Conservation (phyloP, 1,140 invertebrate species). For the Drosophila dunni region DNA sequence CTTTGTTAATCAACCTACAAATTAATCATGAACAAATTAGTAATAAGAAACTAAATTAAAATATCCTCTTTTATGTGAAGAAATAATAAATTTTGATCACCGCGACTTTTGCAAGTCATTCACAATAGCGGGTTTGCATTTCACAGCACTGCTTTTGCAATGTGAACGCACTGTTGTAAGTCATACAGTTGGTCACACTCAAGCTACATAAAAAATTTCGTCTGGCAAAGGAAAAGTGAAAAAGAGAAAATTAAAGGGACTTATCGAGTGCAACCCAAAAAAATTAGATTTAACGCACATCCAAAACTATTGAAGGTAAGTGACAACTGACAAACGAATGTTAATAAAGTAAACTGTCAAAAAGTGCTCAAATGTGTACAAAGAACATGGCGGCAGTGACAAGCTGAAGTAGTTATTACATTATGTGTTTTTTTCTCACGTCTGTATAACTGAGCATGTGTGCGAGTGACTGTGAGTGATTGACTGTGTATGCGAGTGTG, state of each 20-base stretch:
- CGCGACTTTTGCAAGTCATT: constrained; percentile 4
- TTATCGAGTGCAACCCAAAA: constrained; percentile 31
- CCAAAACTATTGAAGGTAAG: constrained; percentile 50
- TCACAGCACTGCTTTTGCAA: constrained; percentile 20
- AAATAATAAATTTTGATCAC: not conserved
- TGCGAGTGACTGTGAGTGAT: constrained; percentile 12
- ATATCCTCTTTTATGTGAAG: too few species aligned
- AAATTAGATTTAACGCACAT: constrained; percentile 62
- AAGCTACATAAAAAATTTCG: constrained; percentile 52
- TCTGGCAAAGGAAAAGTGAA: constrained; percentile 72
- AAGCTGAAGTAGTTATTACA: constrained; percentile 53
- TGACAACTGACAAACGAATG: not conserved
- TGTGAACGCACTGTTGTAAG: constrained; percentile 12
- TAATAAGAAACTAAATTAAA: too few species aligned
- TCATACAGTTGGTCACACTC: constrained; percentile 31
- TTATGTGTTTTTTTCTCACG: constrained; percentile 47
- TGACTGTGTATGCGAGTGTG: constrained; percentile 28
- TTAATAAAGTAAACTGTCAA: not conserved
- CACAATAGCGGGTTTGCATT: constrained; percentile 1
- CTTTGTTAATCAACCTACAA: too few species aligned
- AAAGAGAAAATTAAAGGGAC: constrained; percentile 67
- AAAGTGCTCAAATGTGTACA: constrained; percentile 4
- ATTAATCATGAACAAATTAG: not conserved
- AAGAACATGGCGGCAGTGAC: constrained; percentile 50
- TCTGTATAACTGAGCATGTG: constrained; percentile 47